These are phyloP conservation scores for Ahaetulla prasina DNA, from an alignment of 2,113 vertebrate genomes.

Conservation along the genomic window DNA sequence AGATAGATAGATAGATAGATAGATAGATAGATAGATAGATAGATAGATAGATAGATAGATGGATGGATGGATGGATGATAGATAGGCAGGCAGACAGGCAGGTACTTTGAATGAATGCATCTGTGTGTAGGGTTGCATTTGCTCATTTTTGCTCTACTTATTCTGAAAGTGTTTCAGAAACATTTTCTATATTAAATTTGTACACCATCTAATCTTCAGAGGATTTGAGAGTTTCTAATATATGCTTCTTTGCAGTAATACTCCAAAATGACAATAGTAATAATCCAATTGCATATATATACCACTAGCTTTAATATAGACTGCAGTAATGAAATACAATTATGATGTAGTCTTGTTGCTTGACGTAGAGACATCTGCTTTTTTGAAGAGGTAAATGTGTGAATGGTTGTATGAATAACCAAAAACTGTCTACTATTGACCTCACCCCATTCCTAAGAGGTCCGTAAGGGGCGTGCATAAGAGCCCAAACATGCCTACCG, in stretches of 20 bases:
- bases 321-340: neutral
- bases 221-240: neutral
- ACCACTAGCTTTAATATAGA: neutral
- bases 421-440: too few species aligned
- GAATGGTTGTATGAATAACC: neutral
- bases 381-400: neutral
- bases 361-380: neutral
- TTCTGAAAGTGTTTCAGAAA: neutral
- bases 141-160: neutral
- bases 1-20: too few species aligned
- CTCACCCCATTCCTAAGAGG: too few species aligned
- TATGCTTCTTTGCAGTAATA: neutral
- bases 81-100: neutral
- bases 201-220: neutral
- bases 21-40: too few species aligned
- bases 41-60: too few species aligned
- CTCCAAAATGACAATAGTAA: neutral
- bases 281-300: neutral
- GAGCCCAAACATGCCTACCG: too few species aligned
- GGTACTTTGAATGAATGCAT: neutral
- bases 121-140: neutral
- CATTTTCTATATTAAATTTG: neutral
- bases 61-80: too few species aligned
- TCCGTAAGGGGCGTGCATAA: too few species aligned
- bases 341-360: neutral